Percentiles rank a stretch among this genome's conserved stretches.
Conservation (phyloP, 2,797 vertebrate genomes). For the Phataginus tricuspis region DNA sequence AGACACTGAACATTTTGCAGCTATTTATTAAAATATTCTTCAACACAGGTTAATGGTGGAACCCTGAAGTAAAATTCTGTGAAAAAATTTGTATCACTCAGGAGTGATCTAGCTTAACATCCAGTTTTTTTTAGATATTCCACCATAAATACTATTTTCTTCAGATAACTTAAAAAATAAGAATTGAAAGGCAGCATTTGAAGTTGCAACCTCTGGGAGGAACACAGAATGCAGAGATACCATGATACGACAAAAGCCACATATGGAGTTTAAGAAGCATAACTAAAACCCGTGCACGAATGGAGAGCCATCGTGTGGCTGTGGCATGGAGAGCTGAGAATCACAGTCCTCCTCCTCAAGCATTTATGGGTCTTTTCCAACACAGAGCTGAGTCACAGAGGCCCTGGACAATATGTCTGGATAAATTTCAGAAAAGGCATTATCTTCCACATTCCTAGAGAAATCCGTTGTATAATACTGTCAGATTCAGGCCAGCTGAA, state of each 20-base stretch:
- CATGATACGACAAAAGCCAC: neutral
- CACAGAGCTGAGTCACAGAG: neutral
- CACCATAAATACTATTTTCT: neutral
- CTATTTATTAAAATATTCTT: neutral
- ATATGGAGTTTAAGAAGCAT: neutral
- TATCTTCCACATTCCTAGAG: neutral
- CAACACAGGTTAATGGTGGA: neutral
- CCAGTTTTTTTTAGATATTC: neutral
- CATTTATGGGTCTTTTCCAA: neutral
- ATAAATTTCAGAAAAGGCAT: neutral
- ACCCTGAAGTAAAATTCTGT: neutral
- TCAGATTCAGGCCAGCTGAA: neutral
- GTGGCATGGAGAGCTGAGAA: neutral
- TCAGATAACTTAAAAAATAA: neutral
- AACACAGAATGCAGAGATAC: neutral
- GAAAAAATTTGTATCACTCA: neutral
- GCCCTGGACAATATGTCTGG: neutral
- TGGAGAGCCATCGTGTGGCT: neutral
- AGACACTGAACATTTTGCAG: neutral
- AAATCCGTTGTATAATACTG: neutral
- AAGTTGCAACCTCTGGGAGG: neutral
- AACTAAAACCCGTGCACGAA: accelerated
- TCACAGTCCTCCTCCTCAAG: neutral
- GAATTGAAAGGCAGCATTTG: neutral
- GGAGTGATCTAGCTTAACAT: neutral